Evolutionary conservation across 2,113 vertebrate genomes (phyloP), one percentile per base, ranked within the genome.

Genomic region (Vanacampus margaritifer): DNA sequence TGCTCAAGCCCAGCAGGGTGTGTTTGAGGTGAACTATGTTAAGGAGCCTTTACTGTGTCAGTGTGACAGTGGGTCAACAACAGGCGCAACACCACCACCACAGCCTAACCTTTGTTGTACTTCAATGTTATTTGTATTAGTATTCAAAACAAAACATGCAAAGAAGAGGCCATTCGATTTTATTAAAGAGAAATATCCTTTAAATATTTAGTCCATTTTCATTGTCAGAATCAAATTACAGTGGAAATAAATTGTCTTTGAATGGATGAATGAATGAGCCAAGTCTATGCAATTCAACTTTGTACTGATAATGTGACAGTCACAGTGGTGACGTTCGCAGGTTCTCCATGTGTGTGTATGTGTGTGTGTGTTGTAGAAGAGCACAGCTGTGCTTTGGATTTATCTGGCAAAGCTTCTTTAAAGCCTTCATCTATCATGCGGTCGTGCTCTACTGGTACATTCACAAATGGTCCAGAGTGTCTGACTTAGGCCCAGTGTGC

Each of bases 361-460:
- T 64, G 58, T 75, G 45, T 60, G 68, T 65, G 53, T 68, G 68
- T 83, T 71, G 82, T 26, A 71, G 68, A 77, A 79, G 71, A 73
- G 77, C 84, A 85, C 89, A 90, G 90, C 87, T 91, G 86, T 83
- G 83, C 86, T 83, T 81, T 78, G 88, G 87, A 89, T 88, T 91
- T 89, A 89, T 75, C 81, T 59, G 2, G 36, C 78, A 88, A 90
- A 90, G 85, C 89, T 90, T 79, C 84, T 87, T 88, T 89, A 72
- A 72, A 69, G 79, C 80, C 82, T 76, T 73, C 69, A 72, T 83
- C 80, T 83, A 87, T 84, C 74, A 70, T 85, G 78, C 72, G 70
- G 80, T 41, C 75, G 61, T 68, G 65, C 69, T 76, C 53, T 73
- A 71, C 61, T 26, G 11, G 69, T 73, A 7, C 70, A 24, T 65